Evolutionary conservation across 2,797 vertebrate genomes (phyloP).

Genomic region (Lates japonicus): DNA sequence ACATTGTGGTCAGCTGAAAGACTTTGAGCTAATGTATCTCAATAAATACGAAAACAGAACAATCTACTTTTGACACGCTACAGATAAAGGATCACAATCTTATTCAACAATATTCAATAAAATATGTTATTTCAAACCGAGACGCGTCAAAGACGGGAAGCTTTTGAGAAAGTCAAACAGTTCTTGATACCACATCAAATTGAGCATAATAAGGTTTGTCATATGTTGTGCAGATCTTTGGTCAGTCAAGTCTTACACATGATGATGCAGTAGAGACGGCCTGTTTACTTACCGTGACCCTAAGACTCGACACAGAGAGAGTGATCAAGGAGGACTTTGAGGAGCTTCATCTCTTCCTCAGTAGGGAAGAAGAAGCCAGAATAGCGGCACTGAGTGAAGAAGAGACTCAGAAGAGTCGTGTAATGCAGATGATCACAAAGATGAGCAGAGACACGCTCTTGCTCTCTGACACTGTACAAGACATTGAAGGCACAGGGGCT

Average conservation of each 20-base stretch:
- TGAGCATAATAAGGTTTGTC: constrained; percentile 12
- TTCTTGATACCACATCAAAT: not conserved
- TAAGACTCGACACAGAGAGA: not conserved
- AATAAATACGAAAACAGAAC: not conserved
- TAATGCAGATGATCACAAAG: not conserved
- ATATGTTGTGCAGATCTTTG: not conserved
- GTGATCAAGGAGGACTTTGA: not conserved
- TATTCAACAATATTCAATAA: not conserved
- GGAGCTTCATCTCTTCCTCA: not conserved
- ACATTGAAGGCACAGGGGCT: not conserved
- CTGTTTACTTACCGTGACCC: not conserved
- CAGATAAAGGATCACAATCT: no score
- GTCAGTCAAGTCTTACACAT: not conserved
- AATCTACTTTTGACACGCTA: no score
- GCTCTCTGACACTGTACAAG: not conserved
- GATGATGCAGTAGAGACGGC: not conserved
- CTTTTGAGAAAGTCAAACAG: not conserved
- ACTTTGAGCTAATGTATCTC: no score
- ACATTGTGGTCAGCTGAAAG: no score
- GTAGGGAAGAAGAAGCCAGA: not conserved
- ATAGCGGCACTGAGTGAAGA: not conserved
- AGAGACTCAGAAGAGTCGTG: not conserved
- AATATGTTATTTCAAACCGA: not conserved
- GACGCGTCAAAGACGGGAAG: not conserved
- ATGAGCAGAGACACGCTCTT: not conserved